A percentile compares a stretch with the other conserved stretches of the same genome.
Conservation (phyloP, 2,113 vertebrate genomes). For the Choloepus hoffmanni region DNA sequence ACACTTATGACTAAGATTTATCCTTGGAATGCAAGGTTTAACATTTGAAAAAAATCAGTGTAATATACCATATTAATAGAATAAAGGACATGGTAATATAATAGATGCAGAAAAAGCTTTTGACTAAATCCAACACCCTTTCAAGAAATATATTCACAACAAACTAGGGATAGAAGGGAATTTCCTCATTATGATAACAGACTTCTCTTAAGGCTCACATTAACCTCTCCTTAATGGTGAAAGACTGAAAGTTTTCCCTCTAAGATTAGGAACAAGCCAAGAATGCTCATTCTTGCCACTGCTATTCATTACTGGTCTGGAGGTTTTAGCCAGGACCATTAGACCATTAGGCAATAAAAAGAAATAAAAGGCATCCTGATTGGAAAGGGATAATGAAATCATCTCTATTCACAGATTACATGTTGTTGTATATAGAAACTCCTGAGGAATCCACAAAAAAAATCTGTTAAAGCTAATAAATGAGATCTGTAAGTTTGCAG, state of each 20-base stretch:
- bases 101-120: neutral
- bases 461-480: neutral
- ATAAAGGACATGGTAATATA: neutral
- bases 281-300: neutral
- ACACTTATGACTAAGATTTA: neutral
- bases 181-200: neutral
- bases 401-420: neutral
- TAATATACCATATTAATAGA: neutral
- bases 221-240: neutral
- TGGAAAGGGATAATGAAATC: neutral
- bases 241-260: neutral
- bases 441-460: neutral
- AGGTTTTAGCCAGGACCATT: neutral
- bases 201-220: neutral
- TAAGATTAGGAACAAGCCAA: neutral
- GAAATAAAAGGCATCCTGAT: neutral
- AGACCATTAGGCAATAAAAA: neutral
- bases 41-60: constrained; percentile 10
- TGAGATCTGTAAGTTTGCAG: neutral
- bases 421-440: neutral
- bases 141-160: neutral
- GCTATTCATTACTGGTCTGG: neutral
- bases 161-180: neutral
- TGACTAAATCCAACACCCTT: neutral
- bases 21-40: neutral